These are phyloP conservation scores for Neosalanx taihuensis DNA, from an alignment of 2,797 vertebrate species.

Conservation along the genomic window DNA sequence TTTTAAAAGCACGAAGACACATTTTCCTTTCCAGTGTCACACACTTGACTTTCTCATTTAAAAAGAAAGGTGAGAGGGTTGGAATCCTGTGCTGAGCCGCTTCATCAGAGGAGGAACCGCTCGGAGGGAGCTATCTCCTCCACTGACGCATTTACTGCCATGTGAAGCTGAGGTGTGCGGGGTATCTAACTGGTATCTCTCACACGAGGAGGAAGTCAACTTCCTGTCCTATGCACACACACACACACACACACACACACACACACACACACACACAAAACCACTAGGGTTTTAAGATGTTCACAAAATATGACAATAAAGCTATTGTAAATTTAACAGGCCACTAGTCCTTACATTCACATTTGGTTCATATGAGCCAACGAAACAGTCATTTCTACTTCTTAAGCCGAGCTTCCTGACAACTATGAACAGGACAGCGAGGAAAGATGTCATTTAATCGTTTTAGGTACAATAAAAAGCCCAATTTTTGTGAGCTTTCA, in stretches of 20 bases:
- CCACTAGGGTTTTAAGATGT: neutral
- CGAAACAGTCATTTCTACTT: conserved; percentile 2
- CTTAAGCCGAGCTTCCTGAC: neutral
- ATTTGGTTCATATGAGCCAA: neutral
- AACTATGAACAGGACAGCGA: conserved; percentile 7
- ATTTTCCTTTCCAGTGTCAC: conserved; percentile 38
- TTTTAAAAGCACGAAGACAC: conserved; percentile 23
- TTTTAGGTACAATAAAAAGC: neutral
- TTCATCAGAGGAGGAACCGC: neutral
- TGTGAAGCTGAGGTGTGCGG: conserved; percentile 47
- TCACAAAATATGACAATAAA: neutral
- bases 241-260: conserved; percentile 11
- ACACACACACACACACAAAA: neutral
- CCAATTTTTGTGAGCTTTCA: too few species aligned
- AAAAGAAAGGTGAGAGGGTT: conserved; percentile 30
- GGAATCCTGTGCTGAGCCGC: neutral
- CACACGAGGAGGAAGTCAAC: conserved; percentile 42
- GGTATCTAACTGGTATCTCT: conserved; percentile 50
- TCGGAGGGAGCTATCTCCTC: conserved; percentile 35
- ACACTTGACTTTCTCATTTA: conserved; percentile 44
- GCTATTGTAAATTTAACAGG: neutral
- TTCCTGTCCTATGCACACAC: conserved; percentile 40
- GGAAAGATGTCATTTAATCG: neutral
- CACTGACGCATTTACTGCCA: conserved; percentile 54
- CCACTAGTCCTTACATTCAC: too few species aligned